Evolutionary conservation across 1,140 invertebrate species (phyloP), one percentile per base, ranked within the genome.

Genomic region (Ericerus pela): DNA sequence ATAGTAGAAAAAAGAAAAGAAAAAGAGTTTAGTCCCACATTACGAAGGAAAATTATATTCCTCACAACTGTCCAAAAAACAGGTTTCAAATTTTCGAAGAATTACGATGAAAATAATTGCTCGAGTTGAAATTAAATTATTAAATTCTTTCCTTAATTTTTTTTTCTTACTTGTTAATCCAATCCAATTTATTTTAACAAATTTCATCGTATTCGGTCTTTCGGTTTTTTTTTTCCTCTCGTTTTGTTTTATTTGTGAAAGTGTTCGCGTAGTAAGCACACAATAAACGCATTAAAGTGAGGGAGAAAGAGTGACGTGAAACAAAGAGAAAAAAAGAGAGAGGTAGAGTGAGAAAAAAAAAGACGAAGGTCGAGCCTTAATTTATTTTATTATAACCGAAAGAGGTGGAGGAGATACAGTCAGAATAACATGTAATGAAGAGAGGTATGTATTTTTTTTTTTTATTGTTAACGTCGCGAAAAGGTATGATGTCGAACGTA

Each of bases 391-490:
- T 47, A 47, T 47, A 47, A 47, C 20, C 18, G 41, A 47, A 24
- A 47, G 41, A 24, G 41, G 4, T 5, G 20, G 41, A 20, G 41
- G 41, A 38, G 36, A 38, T 38, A 38, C 36, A n/a, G n/a, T n/a
- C n/a, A 41, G 37, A 41, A 41, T 41, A 47, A 47, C 41, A 47
- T 24, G 41, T 47, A 47, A 47, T 47, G 41, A 47, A 47, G 41
- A 47, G 41, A 47, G 41, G 12, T 24, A 24, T 24, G 41, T 47
- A 24, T 47, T 3, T 47, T 47, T 47, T 47, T 47, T 47, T 24
- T 24, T 47, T 47, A 47, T 47, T 47, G 41, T 47, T 47, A 47
- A 24, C 41, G 26, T 47, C 41, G 41, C 41, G 41, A 47, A 47
- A 47, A 47, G 41, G 41, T 47, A 47, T n/a, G 30, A 24, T 18